Evolutionary conservation across 2,797 vertebrate species (phyloP), one percentile per base, ranked within the genome.

Genomic region (Paramormyrops hopkinsi): DNA sequence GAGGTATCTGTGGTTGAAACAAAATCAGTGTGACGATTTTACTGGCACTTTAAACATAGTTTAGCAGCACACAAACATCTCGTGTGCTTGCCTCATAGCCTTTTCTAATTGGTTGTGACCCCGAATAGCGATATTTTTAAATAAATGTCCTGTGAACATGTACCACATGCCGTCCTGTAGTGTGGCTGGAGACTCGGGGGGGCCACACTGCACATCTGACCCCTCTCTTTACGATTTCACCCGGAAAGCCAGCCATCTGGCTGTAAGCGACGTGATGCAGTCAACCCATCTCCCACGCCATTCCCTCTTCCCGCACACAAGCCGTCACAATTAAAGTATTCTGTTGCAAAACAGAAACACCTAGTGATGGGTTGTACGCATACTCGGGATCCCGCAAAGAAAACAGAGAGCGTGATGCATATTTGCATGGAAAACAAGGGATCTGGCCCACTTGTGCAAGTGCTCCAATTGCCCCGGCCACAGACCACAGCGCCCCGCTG

Each of bases 241-340:
- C 92, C 92, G 91, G 93, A 93, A 93, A 92, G 83, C 91, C 76
- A 89, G 90, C 88, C 87, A 59, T 92, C 90, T 88, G 88, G 92
- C 92, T 92, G 90, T 92, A 92, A 90, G 91, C 89, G 88, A 90
- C 59, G 87, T 62, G 53, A 85, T 73, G 73, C 90, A 87, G 62
- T n/a, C 37, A 90, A 90, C 83, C 87, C 90, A 86, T 25, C 83
- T 88, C 89, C 91, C 54, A 90, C 90, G 41, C 89, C 79, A 51
- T 88, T 89, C 88, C 53, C 85, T n/a, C 25, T 54, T 56, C 51
- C 85, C 50, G 53, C 85, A 86, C 53, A 86, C 86, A 29, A 29
- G 29, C 29, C 91, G 88, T 88, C 89, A 91, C 90, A 92, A 92
- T 91, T 90, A 91, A 89, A 92, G 83, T 89, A 79, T 91, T 92